Percentiles rank a stretch among this genome's conserved stretches.
phyloP scores from a whole-genome alignment of 2,113 vertebrate genomes.

The Gymnobelideus leadbeateri region DNA sequence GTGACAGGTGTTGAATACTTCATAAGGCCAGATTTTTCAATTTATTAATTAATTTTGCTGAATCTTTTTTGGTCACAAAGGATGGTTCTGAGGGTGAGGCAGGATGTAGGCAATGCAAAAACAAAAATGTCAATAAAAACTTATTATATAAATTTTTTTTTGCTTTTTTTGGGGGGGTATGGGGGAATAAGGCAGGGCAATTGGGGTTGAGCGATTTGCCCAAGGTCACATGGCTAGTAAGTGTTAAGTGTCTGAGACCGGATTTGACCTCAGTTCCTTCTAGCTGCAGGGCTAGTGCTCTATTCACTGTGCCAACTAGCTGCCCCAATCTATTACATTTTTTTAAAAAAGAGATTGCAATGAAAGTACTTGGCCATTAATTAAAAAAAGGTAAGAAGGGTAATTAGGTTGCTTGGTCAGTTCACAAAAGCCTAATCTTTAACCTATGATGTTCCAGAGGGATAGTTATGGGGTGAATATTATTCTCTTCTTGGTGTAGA shows the following conservation, averaged over 20 bases:
- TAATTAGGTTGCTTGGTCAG: not conserved
- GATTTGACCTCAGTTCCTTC: no score
- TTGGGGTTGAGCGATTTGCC: no score
- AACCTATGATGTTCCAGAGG: not conserved
- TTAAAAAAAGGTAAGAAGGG: not conserved
- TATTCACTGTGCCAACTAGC: no score
- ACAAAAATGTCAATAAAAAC: not conserved
- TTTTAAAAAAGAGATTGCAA: not conserved
- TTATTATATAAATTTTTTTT: not conserved
- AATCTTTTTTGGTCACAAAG: not conserved
- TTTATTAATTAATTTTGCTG: not conserved
- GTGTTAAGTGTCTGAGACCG: no score
- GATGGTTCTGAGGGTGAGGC: not conserved
- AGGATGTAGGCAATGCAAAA: not conserved
- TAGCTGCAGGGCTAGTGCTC: no score
- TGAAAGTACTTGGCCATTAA: not conserved
- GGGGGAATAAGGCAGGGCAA: no score
- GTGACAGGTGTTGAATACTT: not conserved
- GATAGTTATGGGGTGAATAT: not conserved
- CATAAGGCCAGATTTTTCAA: not conserved
- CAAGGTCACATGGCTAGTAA: no score
- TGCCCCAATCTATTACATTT: not conserved
- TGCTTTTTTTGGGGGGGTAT: no score
- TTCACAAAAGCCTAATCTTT: not conserved
- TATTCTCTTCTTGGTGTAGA: not conserved